Conservation (phyloP, 2,797 vertebrate genomes). For the Pseudotriccus pelzelni region DNA sequence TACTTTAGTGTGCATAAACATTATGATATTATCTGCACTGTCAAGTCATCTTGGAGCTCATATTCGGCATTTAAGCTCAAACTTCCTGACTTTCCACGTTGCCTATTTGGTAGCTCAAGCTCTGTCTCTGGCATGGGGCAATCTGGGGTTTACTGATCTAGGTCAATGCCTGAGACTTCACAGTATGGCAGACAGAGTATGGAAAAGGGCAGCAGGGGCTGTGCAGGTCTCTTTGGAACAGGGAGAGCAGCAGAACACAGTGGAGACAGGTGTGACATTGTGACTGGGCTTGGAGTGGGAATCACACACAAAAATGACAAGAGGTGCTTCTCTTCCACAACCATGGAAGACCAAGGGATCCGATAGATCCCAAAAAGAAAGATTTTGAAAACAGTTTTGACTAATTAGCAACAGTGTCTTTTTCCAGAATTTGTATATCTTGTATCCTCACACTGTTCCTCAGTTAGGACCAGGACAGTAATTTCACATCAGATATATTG, state of each 20-base stretch:
- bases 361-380: background rate
- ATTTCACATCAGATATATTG: background rate
- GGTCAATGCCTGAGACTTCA: background rate
- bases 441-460: background rate
- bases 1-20: background rate
- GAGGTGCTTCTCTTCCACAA: background rate
- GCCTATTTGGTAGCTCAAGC: background rate
- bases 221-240: rapidly evolving
- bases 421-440: background rate
- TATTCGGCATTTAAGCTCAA: rapidly evolving
- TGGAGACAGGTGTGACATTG: rapidly evolving
- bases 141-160: background rate
- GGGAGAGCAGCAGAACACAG: background rate
- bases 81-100: background rate
- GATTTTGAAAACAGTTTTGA: background rate
- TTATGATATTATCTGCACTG: background rate
- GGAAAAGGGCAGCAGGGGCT: background rate
- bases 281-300: background rate
- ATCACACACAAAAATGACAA: background rate
- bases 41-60: background rate
- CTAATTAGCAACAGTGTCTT: background rate
- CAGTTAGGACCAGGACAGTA: background rate
- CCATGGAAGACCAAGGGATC: background rate
- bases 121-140: background rate
- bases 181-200: background rate